Percentiles rank a stretch among this genome's conserved stretches.
phyloP scores from a whole-genome alignment of 2,797 vertebrate species.

The Syndactyla subalaris region DNA sequence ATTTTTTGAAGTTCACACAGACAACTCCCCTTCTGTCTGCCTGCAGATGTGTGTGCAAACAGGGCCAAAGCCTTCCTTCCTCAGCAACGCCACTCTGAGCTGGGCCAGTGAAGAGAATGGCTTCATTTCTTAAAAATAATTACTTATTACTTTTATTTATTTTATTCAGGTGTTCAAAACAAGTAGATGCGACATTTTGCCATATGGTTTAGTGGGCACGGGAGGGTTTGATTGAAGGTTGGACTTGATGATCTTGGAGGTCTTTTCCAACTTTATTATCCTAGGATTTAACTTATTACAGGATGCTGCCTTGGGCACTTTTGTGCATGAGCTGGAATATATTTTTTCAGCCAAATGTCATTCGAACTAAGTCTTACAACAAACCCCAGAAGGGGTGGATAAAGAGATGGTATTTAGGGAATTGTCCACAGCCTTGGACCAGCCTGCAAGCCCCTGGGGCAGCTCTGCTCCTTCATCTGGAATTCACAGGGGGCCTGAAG shows the following conservation, averaged over 20 bases:
- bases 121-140: background rate
- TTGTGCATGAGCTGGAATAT: background rate
- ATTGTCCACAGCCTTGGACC: background rate
- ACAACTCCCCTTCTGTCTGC: background rate
- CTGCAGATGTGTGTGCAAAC: accelerated
- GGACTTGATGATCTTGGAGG: background rate
- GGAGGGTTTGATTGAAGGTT: background rate
- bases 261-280: background rate
- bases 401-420: background rate
- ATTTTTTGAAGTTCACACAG: background rate
- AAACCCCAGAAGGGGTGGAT: background rate
- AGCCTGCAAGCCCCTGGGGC: background rate
- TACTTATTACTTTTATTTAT: too few species aligned
- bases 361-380: background rate
- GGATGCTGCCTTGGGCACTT: background rate
- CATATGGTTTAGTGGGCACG: background rate
- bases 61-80: background rate
- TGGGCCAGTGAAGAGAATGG: background rate
- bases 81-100: background rate
- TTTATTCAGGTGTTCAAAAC: background rate
- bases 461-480: background rate
- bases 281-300: background rate
- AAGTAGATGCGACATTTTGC: background rate
- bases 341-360: background rate
- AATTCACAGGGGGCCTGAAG: background rate